Evolutionary conservation across 2,113 vertebrate species (phyloP).

Genomic region (Cyphomyrus plagiostoma): DNA sequence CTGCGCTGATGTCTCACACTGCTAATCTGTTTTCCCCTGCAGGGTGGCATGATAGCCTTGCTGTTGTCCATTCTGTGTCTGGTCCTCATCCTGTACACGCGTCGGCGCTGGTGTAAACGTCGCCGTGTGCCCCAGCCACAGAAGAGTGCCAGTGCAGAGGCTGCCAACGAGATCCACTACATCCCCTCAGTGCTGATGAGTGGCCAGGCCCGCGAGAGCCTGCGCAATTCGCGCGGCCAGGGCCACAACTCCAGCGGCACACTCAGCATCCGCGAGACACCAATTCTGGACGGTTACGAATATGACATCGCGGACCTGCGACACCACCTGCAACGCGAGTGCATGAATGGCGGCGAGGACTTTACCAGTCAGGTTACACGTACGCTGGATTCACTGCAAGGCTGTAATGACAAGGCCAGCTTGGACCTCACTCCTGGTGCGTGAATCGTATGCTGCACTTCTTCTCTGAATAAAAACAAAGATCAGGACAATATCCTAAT

Average conservation of each 20-base stretch:
- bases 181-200: conserved; percentile 95
- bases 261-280: conserved; percentile 93
- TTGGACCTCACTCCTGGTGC: conserved; percentile 93
- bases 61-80: conserved; percentile 91
- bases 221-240: conserved; percentile 88
- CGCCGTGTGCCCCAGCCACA: conserved; percentile 94
- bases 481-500: neutral
- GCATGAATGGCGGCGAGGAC: conserved; percentile 96
- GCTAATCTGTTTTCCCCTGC: conserved; percentile 15
- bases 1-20: neutral
- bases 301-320: conserved; percentile 94
- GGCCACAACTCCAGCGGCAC: conserved; percentile 92
- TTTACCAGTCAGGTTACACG: conserved; percentile 93
- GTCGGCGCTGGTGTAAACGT: conserved; percentile 92
- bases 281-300: conserved; percentile 95
- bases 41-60: conserved; percentile 98
- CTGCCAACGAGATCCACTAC: conserved; percentile 97
- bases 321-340: conserved; percentile 93
- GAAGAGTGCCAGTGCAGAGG: conserved; percentile 94
- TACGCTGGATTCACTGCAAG: conserved; percentile 89
- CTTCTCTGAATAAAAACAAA: neutral
- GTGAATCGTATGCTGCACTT: conserved; percentile 24
- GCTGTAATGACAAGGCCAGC: conserved; percentile 88
- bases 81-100: conserved; percentile 93
- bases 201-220: conserved; percentile 88